Evolutionary conservation across 2,113 vertebrate genomes (phyloP).

Genomic region (Urocolius indicus): DNA sequence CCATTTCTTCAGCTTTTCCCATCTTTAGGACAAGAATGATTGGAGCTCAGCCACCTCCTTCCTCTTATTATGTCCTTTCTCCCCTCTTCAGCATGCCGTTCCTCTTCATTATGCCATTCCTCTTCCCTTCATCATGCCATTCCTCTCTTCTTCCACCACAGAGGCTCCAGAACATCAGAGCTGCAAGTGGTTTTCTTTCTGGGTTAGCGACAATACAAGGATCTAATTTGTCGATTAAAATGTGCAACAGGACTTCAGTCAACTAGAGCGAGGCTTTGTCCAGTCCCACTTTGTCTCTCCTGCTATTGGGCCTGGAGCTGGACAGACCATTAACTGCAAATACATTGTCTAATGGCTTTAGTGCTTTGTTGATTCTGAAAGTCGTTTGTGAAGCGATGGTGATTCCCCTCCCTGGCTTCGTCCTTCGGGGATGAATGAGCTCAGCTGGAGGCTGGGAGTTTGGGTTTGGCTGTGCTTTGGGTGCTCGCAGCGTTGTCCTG

Average conservation of each 20-base stretch:
- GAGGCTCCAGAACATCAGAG: accelerated
- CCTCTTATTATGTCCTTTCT: neutral
- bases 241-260: accelerated
- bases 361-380: conserved; percentile 5
- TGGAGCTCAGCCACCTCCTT: neutral
- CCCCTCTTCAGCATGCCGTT: neutral
- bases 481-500: neutral
- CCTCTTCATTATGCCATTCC: neutral
- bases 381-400: neutral
- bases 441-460: conserved; percentile 19
- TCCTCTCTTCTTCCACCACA: neutral
- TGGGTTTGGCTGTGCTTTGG: neutral
- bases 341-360: neutral
- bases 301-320: neutral
- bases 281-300: neutral
- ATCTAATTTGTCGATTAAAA: neutral
- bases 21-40: neutral
- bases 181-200: neutral
- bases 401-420: neutral
- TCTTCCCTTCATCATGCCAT: neutral
- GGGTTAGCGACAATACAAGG: accelerated
- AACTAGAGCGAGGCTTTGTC: neutral
- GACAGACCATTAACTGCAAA: neutral
- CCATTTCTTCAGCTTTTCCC: neutral
- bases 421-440: neutral